phyloP scores from a whole-genome alignment of 2,113 vertebrate species.

The Pristiophorus japonicus region DNA sequence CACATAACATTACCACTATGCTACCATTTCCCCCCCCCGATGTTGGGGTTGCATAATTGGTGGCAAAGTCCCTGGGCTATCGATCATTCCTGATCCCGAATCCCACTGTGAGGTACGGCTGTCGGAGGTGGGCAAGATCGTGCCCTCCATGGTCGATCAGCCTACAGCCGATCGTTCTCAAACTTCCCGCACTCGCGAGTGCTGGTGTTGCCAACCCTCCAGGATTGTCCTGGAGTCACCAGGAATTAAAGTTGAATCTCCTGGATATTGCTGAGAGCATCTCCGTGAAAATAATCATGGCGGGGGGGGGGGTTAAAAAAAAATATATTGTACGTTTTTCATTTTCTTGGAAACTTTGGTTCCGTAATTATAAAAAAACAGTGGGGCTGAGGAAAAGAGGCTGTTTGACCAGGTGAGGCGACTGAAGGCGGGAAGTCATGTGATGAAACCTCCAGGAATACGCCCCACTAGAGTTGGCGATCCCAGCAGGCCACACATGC shows the following conservation, averaged over 20 bases:
- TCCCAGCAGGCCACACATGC: neutral
- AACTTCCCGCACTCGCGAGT: neutral
- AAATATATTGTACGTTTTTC: neutral
- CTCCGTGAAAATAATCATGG: neutral
- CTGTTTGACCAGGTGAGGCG: no score
- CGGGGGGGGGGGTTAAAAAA: no score
- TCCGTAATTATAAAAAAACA: neutral
- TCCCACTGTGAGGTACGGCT: neutral
- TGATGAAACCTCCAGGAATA: neutral
- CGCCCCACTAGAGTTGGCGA: neutral
- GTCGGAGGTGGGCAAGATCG: neutral
- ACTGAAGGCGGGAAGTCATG: neutral
- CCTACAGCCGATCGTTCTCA: neutral
- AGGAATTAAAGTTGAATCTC: neutral
- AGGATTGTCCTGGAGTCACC: neutral
- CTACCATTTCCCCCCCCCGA: no score
- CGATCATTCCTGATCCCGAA: neutral
- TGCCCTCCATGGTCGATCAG: no score
- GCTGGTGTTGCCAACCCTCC: neutral
- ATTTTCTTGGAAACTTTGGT: neutral
- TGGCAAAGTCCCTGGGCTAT: no score
- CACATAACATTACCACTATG: no score
- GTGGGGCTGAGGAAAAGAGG: neutral
- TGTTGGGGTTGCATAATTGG: neutral
- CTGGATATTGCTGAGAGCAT: neutral